Conservation (phyloP, 2,797 vertebrate species). For the Tadarida brasiliensis region DNA sequence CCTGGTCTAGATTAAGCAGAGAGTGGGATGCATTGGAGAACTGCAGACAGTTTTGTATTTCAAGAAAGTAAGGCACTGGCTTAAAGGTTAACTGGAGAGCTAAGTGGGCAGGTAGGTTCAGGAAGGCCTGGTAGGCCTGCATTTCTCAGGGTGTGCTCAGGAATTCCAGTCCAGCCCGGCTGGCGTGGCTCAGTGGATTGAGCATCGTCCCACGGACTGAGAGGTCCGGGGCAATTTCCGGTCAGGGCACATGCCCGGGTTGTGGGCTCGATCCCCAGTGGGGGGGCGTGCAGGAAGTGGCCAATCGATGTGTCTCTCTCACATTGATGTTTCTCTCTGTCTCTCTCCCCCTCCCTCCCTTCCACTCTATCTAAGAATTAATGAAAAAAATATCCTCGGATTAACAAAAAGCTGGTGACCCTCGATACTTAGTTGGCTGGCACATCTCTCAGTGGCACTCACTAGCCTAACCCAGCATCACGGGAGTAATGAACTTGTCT, state of each 20-base stretch:
- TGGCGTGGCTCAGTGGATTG: no score
- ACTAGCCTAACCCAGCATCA: neutral
- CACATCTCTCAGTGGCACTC: neutral
- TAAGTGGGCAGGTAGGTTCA: no score
- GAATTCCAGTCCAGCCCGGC: neutral
- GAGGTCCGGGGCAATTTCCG: no score
- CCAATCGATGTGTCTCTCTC: no score
- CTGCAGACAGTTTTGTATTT: neutral
- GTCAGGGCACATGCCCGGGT: no score
- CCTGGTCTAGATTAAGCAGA: neutral
- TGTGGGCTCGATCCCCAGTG: no score
- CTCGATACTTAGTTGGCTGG: neutral
- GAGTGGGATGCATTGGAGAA: neutral
- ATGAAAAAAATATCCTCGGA: no score
- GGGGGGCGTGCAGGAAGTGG: no score
- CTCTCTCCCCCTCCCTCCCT: no score
- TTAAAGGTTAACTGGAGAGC: neutral
- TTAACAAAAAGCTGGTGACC: neutral
- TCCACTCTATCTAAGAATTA: no score
- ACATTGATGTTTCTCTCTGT: no score
- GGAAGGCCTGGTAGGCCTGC: neutral
- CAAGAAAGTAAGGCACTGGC: neutral
- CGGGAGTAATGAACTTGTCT: neutral
- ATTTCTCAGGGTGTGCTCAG: neutral
- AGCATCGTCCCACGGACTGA: no score